A percentile compares a stretch with the other conserved stretches of the same genome.
These are phyloP conservation scores for Hirudinaria manillensis DNA, from an alignment of 2,888 invertebrate species.

Conservation along the genomic window DNA sequence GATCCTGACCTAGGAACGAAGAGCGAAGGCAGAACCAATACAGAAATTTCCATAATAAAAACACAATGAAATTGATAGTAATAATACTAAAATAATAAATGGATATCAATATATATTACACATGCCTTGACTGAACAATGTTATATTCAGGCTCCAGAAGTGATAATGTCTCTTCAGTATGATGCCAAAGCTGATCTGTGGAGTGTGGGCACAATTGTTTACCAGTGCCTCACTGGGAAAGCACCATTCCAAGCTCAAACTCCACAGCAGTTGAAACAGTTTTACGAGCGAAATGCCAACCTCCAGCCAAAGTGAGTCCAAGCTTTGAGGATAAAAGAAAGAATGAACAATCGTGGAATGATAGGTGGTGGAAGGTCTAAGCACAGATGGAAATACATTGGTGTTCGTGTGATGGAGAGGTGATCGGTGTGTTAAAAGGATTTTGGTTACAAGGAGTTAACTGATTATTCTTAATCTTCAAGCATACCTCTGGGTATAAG, in stretches of 20 bases:
- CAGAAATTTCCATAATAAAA: too few species aligned
- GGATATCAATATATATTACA: too few species aligned
- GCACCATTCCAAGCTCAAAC: conserved; percentile 97
- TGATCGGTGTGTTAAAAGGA: too few species aligned
- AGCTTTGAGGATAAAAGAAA: not conserved
- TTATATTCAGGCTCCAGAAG: conserved; percentile 77
- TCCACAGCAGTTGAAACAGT: conserved; percentile 90
- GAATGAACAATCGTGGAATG: not conserved
- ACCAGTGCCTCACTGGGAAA: conserved; percentile 94
- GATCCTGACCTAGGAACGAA: too few species aligned
- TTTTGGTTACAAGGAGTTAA: too few species aligned
- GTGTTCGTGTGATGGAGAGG: too few species aligned
- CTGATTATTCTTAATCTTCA: conserved; percentile 44
- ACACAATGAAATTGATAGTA: too few species aligned
- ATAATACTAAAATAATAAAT: too few species aligned
- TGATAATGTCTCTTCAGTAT: conserved; percentile 96
- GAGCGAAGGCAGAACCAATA: too few species aligned
- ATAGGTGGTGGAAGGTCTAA: too few species aligned
- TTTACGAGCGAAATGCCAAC: conserved; percentile 81
- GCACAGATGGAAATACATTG: too few species aligned
- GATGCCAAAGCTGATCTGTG: conserved; percentile 98
- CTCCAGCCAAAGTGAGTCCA: conserved; percentile 55
- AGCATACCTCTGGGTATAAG: conserved; percentile 92
- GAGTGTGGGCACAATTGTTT: conserved; percentile 97
- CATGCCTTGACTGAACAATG: too few species aligned